Conservation (phyloP, 1,140 invertebrate species). For the Dinothrombium tinctorium region DNA sequence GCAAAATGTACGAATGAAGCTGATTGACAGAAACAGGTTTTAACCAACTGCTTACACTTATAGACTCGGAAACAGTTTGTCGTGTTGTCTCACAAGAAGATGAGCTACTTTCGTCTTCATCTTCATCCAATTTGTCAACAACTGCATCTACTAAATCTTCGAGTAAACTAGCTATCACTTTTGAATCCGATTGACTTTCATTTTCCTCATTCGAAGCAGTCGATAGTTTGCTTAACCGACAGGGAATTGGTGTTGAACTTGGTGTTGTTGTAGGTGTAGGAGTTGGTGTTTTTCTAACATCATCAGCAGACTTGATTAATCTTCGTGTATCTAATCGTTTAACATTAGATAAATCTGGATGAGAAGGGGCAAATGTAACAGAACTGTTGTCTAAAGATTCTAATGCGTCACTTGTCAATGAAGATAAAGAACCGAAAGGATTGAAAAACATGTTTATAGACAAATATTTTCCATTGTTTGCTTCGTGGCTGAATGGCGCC, state of each 20-base stretch:
- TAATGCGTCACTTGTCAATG: conserved; percentile 12
- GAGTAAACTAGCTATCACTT: conserved; percentile 3
- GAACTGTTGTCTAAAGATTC: not conserved
- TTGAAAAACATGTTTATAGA: conserved; percentile 19
- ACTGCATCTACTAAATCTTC: conserved; percentile 6
- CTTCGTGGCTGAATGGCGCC: conserved; percentile 22
- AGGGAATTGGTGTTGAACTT: conserved; percentile 6
- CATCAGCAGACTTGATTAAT: conserved; percentile 3
- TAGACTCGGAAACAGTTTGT: conserved; percentile 12
- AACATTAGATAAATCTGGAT: not conserved
- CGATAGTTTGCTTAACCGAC: not conserved
- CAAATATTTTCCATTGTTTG: conserved; percentile 8
- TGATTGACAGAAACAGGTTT: conserved; percentile 23
- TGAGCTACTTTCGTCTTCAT: not conserved
- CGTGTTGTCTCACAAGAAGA: not conserved
- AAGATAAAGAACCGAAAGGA: conserved; percentile 23
- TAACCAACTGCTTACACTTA: not conserved
- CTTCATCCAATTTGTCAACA: not conserved
- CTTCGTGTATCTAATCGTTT: not conserved
- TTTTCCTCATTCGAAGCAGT: not conserved
- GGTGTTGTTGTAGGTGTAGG: conserved; percentile 1
- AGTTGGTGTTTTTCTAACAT: not conserved
- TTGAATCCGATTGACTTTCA: not conserved
- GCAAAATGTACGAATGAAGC: conserved; percentile 53
- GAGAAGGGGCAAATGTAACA: not conserved